Percentiles rank a stretch among this genome's conserved stretches.
phyloP scores from a whole-genome alignment of 37 sponge, comb jelly and placozoan species.

The Agelas oroides region DNA sequence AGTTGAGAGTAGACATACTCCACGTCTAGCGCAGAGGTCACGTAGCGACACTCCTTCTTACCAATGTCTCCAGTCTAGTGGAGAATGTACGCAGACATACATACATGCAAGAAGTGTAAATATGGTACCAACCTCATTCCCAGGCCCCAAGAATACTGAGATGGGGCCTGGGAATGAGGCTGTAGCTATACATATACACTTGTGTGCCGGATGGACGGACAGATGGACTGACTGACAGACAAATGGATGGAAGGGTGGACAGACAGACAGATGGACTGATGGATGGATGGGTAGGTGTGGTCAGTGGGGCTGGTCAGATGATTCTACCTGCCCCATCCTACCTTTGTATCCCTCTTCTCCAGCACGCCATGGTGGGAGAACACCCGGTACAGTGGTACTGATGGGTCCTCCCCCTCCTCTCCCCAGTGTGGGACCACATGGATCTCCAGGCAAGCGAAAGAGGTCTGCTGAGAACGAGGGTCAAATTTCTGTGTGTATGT shows the following conservation, averaged over 20 bases:
- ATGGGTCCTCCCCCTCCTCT: slow-evolving; percentile 1
- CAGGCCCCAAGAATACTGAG: no score
- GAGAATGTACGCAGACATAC: slow-evolving; percentile 8
- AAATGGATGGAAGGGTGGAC: no score
- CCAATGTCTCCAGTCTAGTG: slow-evolving; percentile 68
- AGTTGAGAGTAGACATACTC: slow-evolving; percentile 84
- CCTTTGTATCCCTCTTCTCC: slow-evolving; percentile 62
- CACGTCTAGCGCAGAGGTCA: slow-evolving; percentile 70
- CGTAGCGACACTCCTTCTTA: slow-evolving; percentile 80
- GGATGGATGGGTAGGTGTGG: no score
- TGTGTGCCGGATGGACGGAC: no score
- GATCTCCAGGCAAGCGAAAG: slow-evolving; percentile 76
- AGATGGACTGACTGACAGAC: no score
- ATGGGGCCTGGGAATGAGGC: no score
- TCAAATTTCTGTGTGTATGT: slow-evolving; percentile 53
- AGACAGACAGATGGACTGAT: no score
- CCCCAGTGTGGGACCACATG: slow-evolving; percentile 39
- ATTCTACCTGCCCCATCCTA: no score
- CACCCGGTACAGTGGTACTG: slow-evolving; percentile 37
- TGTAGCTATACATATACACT: no score
- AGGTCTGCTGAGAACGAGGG: slow-evolving; percentile 40
- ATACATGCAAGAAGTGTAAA: no score
- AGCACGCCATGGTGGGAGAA: slow-evolving; percentile 70
- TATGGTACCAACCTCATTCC: no score
- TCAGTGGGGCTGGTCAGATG: no score